Percentiles rank a stretch among this genome's conserved stretches.
These are phyloP conservation scores for Strigamia crassipes DNA, from an alignment of 2,888 invertebrate species.

Conservation along the genomic window DNA sequence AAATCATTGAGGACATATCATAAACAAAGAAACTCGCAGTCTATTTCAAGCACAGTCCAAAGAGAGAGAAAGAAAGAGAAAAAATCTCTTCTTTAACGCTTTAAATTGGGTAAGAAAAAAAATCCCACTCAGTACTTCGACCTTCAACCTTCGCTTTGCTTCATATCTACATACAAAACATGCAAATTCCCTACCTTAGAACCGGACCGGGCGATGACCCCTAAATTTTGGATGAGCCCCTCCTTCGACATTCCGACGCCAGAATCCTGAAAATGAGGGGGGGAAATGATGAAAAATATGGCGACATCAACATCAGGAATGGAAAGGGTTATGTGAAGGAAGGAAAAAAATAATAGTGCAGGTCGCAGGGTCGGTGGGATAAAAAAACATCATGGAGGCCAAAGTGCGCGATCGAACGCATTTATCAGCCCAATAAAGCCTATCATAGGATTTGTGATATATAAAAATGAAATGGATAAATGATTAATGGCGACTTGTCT, in stretches of 20 bases:
- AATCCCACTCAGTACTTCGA: not conserved
- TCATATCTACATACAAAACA: not conserved
- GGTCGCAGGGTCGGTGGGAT: constrained; percentile 24
- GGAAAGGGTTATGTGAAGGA: constrained; percentile 12
- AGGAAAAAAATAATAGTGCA: constrained; percentile 13
- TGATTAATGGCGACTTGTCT: not conserved
- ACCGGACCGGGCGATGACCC: constrained; percentile 94
- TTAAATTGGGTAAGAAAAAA: not conserved
- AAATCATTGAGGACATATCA: not conserved
- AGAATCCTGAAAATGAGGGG: constrained; percentile 69
- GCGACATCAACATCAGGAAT: constrained; percentile 18
- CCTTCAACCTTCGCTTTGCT: not conserved
- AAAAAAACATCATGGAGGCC: constrained; percentile 27
- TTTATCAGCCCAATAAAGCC: constrained; percentile 27
- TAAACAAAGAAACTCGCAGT: not conserved
- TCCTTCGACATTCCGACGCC: constrained; percentile 95
- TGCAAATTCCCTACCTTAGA: constrained; percentile 69
- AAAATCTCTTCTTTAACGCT: not conserved
- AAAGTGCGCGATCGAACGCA: constrained; percentile 29
- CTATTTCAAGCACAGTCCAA: not conserved
- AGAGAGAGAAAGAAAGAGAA: not conserved
- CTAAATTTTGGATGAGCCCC: constrained; percentile 86
- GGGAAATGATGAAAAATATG: constrained; percentile 17
- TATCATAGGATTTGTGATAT: constrained; percentile 24
- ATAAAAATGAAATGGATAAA: constrained; percentile 17